A percentile compares a stretch with the other conserved stretches of the same genome.
phyloP scores from a whole-genome alignment of 2,113 vertebrate species.

The Eidolon helvum region DNA sequence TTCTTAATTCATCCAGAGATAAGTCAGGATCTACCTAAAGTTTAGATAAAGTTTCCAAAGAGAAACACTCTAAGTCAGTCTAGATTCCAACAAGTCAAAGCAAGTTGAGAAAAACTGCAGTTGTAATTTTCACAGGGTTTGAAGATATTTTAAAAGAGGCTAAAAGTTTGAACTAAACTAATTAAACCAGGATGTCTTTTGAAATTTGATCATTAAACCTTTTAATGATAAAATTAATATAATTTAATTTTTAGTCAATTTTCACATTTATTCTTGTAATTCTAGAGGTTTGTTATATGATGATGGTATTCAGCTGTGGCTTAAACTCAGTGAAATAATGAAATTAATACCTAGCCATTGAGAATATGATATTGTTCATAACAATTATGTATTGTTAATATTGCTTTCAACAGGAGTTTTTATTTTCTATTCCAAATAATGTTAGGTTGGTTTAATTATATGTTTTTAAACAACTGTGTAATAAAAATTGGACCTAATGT shows the following conservation, averaged over 20 bases:
- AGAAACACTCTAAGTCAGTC: not conserved
- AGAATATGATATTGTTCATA: not conserved
- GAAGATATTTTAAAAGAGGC: not conserved
- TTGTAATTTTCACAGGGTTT: not conserved
- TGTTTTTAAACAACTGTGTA: not conserved
- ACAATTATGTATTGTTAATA: not conserved
- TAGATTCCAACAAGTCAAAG: not conserved
- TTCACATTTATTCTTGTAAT: not conserved
- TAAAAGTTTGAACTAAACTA: not conserved
- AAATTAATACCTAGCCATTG: not conserved
- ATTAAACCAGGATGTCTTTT: not conserved
- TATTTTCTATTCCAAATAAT: slow-evolving; percentile 15
- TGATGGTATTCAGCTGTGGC: not conserved
- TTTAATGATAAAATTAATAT: not conserved
- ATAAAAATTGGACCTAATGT: slow-evolving; percentile 21
- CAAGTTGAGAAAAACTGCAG: not conserved
- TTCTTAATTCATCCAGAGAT: not conserved
- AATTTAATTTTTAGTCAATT: not conserved
- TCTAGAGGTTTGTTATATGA: not conserved
- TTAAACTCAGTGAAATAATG: not conserved
- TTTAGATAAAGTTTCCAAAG: not conserved
- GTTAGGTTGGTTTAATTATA: not conserved
- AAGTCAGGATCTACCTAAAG: not conserved
- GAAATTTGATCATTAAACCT: not conserved
- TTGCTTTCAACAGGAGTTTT: not conserved